Conservation (phyloP, 1,140 invertebrate genomes). For the Trachelipus rathkii region DNA sequence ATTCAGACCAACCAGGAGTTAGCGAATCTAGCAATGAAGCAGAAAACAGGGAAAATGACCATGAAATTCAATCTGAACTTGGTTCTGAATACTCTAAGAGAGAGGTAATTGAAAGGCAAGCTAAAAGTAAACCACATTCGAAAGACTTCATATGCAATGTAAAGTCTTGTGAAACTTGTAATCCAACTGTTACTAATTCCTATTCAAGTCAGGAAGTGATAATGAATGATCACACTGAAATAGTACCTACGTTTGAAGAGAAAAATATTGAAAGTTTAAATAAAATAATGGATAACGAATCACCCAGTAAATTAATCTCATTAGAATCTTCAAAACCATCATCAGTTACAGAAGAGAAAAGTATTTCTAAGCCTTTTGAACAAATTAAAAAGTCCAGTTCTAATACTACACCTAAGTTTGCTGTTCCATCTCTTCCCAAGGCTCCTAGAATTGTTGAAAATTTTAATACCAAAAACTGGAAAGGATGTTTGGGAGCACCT, state of each 20-base stretch:
- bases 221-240: too few relatives aligned
- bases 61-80: conserved; percentile 32
- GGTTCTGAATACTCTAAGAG: conserved; percentile 27
- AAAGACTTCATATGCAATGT: conserved; percentile 44
- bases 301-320: too few relatives aligned
- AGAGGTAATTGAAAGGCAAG: conserved; percentile 1
- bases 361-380: too few relatives aligned
- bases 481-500: neutral
- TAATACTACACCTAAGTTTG: too few relatives aligned
- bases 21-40: neutral
- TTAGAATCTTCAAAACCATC: too few relatives aligned
- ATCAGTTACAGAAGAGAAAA: too few relatives aligned
- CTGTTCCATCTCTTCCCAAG: too few relatives aligned
- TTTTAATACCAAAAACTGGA: conserved; percentile 2
- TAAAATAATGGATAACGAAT: neutral
- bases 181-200: neutral
- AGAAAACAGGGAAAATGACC: conserved; percentile 16
- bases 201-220: neutral
- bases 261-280: neutral
- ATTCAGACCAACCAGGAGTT: neutral
- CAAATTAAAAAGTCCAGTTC: too few relatives aligned
- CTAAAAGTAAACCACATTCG: conserved; percentile 33
- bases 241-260: neutral
- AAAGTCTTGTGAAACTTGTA: conserved; percentile 42
- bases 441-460: neutral